Percentiles rank a stretch among this genome's conserved stretches.
phyloP scores from a whole-genome alignment of 1,140 invertebrate genomes.

The Magallana gigas region DNA sequence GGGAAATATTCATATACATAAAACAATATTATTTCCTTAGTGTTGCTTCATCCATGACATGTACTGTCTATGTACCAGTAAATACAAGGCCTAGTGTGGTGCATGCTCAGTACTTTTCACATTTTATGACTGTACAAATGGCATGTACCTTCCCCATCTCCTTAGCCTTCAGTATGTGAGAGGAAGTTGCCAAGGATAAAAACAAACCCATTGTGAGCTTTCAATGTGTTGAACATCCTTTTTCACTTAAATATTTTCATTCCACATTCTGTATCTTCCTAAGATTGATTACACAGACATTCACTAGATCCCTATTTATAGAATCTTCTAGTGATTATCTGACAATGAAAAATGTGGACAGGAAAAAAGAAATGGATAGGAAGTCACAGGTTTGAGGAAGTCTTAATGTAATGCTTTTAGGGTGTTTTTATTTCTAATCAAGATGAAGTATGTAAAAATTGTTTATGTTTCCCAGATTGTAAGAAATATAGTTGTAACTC shows the following conservation, averaged over 20 bases:
- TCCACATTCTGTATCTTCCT: not conserved
- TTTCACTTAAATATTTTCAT: slow-evolving; percentile 4
- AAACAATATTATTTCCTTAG: too few species aligned
- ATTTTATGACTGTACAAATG: not conserved
- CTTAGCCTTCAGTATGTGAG: not conserved
- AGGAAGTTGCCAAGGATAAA: not conserved
- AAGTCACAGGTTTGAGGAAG: not conserved
- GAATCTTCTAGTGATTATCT: not conserved
- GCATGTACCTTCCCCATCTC: not conserved
- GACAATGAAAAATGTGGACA: not conserved
- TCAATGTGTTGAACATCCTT: not conserved
- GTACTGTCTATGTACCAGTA: too few species aligned
- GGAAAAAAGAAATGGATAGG: not conserved
- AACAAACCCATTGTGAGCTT: not conserved
- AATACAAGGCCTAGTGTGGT: too few species aligned
- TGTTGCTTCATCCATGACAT: too few species aligned
- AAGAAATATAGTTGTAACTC: too few species aligned
- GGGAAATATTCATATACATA: too few species aligned
- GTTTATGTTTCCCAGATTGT: too few species aligned
- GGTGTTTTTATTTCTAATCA: not conserved
- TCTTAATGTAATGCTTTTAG: not conserved
- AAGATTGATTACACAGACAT: not conserved
- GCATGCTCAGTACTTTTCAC: too few species aligned
- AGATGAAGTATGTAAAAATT: too few species aligned
- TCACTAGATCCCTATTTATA: not conserved